Base-by-base conservation (phyloP, 2,113 vertebrate genomes). In the Cephalophus harveyi region DNA sequence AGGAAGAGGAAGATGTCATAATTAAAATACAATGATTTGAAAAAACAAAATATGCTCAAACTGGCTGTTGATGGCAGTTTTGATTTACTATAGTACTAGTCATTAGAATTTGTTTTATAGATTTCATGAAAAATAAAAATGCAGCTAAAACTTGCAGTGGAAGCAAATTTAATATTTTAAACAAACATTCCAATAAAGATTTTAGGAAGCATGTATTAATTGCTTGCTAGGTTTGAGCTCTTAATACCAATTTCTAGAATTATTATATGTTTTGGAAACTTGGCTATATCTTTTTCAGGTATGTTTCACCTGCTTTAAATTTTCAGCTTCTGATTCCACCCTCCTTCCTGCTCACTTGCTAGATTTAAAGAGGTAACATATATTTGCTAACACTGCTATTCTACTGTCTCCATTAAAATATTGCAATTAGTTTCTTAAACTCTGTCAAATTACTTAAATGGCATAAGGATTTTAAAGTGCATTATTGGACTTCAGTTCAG, bases 381-480 rank as follows among this genome's bases (percentile, higher is more conserved):
- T 52, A 83, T 54, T 91, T 95, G 64, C 9, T 85, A 91, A 88
- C 7, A 52, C 21, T 60, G 27, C 36, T 46, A 95, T 36, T 96
- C 40, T 96, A 76, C 30, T 60, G 17, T 89, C 27, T 40, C 71
- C 54, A 74, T 28, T 85, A 74, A 94, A 94, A 90, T 50, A 33
- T 28, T 10, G 4, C 36, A 59, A 86, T 82, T 36, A 30, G 33
- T 82, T 71, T 82, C 30, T 60, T 84, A 86, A 93, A 36, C 33
- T 62, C 87, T 90, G 54, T 36, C 36, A 60, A 93, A 46, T 64
- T 92, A 96, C 52, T 89, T 84, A 95, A 97, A 93, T 97, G 93
- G 91, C 94, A 98, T 0, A 84, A 76, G 83, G 88, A 71, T 85
- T 52, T 92, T 78, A 95, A 98, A 98, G 97, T 95, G 95, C 97